Evolutionary conservation across 92 coral and sea anemone species (phyloP), one percentile per base, ranked within the genome.

Genomic region (Hydrozoanthus gracilis): DNA sequence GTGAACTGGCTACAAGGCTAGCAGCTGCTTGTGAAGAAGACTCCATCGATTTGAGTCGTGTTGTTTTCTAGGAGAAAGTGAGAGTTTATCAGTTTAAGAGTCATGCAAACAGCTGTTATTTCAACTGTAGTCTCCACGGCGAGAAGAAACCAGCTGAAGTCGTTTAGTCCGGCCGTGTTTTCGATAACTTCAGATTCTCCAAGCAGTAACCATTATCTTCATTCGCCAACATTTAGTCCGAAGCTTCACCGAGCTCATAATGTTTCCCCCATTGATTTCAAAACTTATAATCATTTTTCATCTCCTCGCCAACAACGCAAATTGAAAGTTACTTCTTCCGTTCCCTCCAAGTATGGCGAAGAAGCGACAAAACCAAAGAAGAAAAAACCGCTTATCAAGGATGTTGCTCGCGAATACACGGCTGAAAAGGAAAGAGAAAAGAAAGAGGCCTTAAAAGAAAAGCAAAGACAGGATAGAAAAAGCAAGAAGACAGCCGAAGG

Each of bases 41-140:
- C 6, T 66, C 4, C 9, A 68, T 62, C 17, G 3, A 10, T 48
- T 35, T 20, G 0, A 8, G 15, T 68, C n/a, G 73, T 27, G 3
- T 5, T 18, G 8, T 62, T 62, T 12, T 68, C 5, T 17, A 68
- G 27, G 18, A 68, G 47, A 71, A 71, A 14, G 54, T 9, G 15
- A 39, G 46, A 7, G 73, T 44, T 68, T 5, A 62, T 62, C 68
- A 10, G 76, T 46, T 44, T 4, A 48, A 58, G 5, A 14, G 44
- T 39, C 82, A 76, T 76, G 82, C 82, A 76, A 13, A 35, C 82
- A 13, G 50, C 82, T 35, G 49, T 54, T 6, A 35, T 76, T 17
- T 76, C 82, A 1, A 54, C 82, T 8, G 82, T 76, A 4, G 82
- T 76, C 16, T 76, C 82, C 46, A 51, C 66, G 7, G 79, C 64